Percentiles rank a stretch among this genome's conserved stretches.
These are phyloP conservation scores for Epistrophe grossulariae DNA, from an alignment of 2,888 invertebrate genomes.

Conservation along the genomic window DNA sequence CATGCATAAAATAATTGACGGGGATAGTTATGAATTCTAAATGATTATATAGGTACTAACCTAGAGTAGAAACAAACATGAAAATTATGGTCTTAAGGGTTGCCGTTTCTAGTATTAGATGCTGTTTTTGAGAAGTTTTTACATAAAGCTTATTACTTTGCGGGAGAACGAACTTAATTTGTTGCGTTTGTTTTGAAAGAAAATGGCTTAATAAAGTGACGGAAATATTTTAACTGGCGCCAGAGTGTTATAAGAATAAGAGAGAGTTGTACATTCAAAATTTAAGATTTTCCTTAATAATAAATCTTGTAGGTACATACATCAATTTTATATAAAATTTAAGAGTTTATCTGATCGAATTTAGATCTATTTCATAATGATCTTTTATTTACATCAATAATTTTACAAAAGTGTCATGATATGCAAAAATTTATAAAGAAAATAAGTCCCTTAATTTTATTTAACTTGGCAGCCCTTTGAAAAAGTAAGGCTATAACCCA, in stretches of 20 bases:
- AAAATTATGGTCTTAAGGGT: conserved; percentile 20
- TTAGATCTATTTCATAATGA: too few species aligned
- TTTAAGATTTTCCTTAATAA: background rate
- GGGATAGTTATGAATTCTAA: conserved; percentile 46
- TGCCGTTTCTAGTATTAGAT: conserved; percentile 10
- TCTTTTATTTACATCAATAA: too few species aligned
- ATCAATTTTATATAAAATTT: too few species aligned
- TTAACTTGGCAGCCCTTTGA: conserved; percentile 34
- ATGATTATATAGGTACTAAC: conserved; percentile 12
- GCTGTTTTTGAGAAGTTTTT: background rate
- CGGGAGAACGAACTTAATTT: background rate
- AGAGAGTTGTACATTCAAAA: too few species aligned
- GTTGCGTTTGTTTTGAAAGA: background rate
- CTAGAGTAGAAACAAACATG: conserved; percentile 42
- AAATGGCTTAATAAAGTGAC: background rate
- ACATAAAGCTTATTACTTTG: background rate
- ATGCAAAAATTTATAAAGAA: too few species aligned
- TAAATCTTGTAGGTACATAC: too few species aligned
- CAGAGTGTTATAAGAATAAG: too few species aligned
- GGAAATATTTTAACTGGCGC: background rate
- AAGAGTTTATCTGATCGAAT: too few species aligned
- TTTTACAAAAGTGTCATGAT: too few species aligned
- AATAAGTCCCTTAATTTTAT: background rate
- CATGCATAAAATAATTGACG: conserved; percentile 51
- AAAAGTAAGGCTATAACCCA: background rate